phyloP scores from a whole-genome alignment of 2,797 vertebrate species.

The Pseudochirops corinnae region DNA sequence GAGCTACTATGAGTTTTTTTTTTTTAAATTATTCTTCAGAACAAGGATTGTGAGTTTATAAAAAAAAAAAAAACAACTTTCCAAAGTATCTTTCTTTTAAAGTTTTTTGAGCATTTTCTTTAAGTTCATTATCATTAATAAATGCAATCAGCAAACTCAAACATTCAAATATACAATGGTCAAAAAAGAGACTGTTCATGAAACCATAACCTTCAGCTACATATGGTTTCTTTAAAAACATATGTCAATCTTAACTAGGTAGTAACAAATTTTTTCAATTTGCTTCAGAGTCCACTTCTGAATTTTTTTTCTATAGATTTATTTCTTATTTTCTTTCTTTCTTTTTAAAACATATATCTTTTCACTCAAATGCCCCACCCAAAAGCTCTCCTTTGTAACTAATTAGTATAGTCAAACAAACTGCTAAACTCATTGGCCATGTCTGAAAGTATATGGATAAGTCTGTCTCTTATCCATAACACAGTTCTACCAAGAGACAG shows the following conservation, averaged over 20 bases:
- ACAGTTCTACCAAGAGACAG: not conserved
- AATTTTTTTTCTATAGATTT: not conserved
- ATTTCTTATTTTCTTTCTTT: not conserved
- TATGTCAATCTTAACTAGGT: not conserved
- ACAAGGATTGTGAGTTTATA: not conserved
- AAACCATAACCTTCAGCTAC: not conserved
- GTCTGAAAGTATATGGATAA: not conserved
- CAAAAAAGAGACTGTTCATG: not conserved
- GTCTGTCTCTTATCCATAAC: not conserved
- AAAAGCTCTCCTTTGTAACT: not conserved
- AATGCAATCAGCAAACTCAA: not conserved
- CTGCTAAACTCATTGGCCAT: not conserved
- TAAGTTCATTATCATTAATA: not conserved
- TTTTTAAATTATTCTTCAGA: not conserved
- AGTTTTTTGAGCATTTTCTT: not conserved
- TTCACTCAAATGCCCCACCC: not conserved
- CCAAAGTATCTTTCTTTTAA: not conserved
- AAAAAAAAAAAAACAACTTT: not conserved
- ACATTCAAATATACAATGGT: not conserved
- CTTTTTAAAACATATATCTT: not conserved
- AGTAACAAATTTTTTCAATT: not conserved
- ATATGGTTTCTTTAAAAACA: not conserved
- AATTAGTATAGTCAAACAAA: not conserved
- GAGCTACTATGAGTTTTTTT: not conserved
- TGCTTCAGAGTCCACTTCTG: not conserved